Conservation (phyloP, 1,140 invertebrate genomes). For the Sitophilus oryzae region DNA sequence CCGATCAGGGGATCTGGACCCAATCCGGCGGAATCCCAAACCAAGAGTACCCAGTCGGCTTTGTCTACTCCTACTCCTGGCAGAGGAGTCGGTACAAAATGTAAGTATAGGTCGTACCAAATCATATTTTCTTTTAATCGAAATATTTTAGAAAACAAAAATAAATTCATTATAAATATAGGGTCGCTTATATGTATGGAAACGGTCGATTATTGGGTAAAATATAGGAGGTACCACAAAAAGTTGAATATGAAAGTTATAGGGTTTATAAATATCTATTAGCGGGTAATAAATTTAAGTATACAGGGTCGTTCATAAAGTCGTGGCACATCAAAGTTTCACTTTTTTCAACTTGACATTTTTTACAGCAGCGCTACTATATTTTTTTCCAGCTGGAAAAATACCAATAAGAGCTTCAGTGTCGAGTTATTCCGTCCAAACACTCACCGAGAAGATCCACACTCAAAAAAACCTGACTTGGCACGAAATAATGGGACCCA, state of each 20-base stretch:
- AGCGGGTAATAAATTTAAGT: no score
- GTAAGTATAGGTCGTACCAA: conserved; percentile 11
- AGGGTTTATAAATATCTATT: no score
- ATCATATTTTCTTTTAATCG: no score
- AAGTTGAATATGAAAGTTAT: no score
- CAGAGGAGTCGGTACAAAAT: conserved; percentile 8
- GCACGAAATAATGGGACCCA: conserved; percentile 58
- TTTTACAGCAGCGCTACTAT: neutral
- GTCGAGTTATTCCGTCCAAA: conserved; percentile 21
- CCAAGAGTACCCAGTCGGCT: conserved; percentile 4
- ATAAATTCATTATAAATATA: no score
- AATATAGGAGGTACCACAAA: no score
- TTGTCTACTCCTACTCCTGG: neutral
- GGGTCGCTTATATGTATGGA: no score
- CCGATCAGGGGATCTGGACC: conserved; percentile 10
- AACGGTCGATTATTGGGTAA: no score
- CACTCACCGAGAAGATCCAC: conserved; percentile 41
- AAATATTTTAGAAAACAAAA: no score
- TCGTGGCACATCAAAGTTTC: no score
- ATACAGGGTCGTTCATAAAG: no score
- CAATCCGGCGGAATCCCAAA: neutral
- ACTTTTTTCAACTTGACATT: neutral
- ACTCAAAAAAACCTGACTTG: conserved; percentile 53
- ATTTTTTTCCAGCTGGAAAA: conserved; percentile 13
- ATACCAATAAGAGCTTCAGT: conserved; percentile 11